These are phyloP conservation scores for Aethina tumida DNA, from an alignment of 1,140 invertebrate genomes.

Conservation along the genomic window DNA sequence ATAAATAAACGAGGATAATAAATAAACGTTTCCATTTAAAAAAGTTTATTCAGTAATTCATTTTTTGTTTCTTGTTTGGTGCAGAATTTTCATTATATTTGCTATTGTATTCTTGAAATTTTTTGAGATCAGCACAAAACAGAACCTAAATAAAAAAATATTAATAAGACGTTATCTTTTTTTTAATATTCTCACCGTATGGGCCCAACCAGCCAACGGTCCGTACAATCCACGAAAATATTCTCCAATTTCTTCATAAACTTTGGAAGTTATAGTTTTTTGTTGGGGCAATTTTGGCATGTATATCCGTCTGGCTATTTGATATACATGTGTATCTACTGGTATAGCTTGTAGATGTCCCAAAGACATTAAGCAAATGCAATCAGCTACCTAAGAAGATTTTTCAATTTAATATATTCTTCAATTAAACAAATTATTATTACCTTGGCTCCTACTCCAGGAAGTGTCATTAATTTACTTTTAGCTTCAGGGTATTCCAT, in stretches of 20 bases:
- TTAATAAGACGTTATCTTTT: conserved; percentile 7
- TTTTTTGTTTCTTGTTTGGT: too few relatives aligned
- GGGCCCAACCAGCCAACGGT: conserved; percentile 87
- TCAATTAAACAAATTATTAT: conserved; percentile 7
- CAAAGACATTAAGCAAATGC: conserved; percentile 94
- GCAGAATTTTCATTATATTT: conserved; percentile 8
- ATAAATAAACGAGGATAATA: too few relatives aligned
- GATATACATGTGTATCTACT: conserved; percentile 94
- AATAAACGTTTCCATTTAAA: too few relatives aligned
- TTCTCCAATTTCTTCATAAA: conserved; percentile 76
- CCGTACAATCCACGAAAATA: conserved; percentile 79
- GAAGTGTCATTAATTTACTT: conserved; percentile 60
- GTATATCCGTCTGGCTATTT: conserved; percentile 77
- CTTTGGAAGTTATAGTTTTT: conserved; percentile 74
- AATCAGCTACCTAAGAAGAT: conserved; percentile 79
- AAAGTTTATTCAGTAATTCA: too few relatives aligned
- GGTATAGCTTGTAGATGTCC: conserved; percentile 82
- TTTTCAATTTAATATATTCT: background rate
- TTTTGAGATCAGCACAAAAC: conserved; percentile 65
- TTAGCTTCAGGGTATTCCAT: conserved; percentile 65
- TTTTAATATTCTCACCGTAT: conserved; percentile 56
- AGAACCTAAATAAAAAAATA: conserved; percentile 48
- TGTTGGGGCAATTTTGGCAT: conserved; percentile 64
- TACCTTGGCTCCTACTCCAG: conserved; percentile 85
- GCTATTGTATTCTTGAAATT: conserved; percentile 42